Base-by-base conservation (phyloP, 1,140 invertebrate species). In the Linepithema humile region DNA sequence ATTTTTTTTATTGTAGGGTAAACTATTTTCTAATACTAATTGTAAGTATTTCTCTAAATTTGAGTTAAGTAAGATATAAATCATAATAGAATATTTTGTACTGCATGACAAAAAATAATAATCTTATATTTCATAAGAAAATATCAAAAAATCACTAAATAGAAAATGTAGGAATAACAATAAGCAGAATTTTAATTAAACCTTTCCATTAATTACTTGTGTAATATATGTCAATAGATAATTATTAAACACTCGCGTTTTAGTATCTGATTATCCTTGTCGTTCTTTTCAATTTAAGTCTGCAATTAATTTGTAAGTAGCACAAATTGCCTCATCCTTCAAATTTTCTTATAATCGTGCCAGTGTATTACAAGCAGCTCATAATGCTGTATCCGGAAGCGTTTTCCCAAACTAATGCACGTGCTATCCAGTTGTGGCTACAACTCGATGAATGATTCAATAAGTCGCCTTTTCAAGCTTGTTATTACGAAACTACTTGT, bases 401-500 rank as follows among this genome's bases (percentile, higher is more conserved):
- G 17, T 53, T 55, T 45, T 12, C 4, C 40, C 29, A 9, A 53
- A n/a, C 3, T 32, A 15, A 40, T 55, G 9, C 15, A 17, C 40
- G n/a, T 20, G 12, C 23, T n/a, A 45, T 64, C 67, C 32, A 4
- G 10, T 69, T 55, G 48, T 32, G 35, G 64, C 20, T 40, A 35
- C 48, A 48, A 17, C 57, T 10, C 57, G 7, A 29, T 20, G 7
- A 74, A 35, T 48, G 45, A 72, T 32, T 59, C 12, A 40, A 40
- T 26, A 6, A 26, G 12, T 48, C 40, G 35, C 15, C 26, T 69
- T 29, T 55, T 29, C 57, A 57, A 17, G 1, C 65, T 64, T 78
- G 65, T 89, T 64, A 91, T 90, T 90, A 87, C 32, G 23, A 10
- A n/a, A 82, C 59, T 87, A 77, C 64, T 62, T 67, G 35, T 59